Evolutionary conservation across 2,888 invertebrate genomes (phyloP), one percentile per base, ranked within the genome.

Genomic region (Chloromyia formosa): DNA sequence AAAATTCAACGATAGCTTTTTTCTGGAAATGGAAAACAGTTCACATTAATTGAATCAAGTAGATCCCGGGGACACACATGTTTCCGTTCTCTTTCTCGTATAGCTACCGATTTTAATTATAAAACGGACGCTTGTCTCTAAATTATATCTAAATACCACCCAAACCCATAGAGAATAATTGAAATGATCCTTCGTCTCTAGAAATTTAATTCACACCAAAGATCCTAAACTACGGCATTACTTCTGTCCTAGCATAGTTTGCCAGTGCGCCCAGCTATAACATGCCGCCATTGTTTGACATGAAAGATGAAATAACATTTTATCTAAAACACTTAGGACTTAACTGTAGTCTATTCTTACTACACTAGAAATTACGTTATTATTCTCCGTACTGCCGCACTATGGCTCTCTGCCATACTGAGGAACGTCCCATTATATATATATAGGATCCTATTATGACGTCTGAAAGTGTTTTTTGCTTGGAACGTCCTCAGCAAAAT

Each of bases 241-340:
- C 16, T n/a, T 62, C 3, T 40, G 12, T n/a, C n/a, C n/a, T n/a
- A 4, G 3, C n/a, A 16, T 16, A 40, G 49, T 45, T 45, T 20
- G 5, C 49, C 9, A 45, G n/a, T 4, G 22, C 7, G 40, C 7
- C 42, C 16, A 40, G n/a, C 12, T 61, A n/a, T n/a, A n/a, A n/a
- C n/a, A n/a, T n/a, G n/a, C n/a, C n/a, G 23, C 27, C 35, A 10
- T 27, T 45, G 49, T 66, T 45, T 10, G 12, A 22, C 20, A 66
- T 20, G 66, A 45, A 66, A 45, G 49, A 49, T 45, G 45, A 66
- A 66, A 66, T 49, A 66, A 66, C 66, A 66, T 66, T 49, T 62
- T 66, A 66, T 66, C 66, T 49, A 22, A 66, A 66, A 23, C 45
- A 45, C 49, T 35, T 20, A 45, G 66, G 22, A 49, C 45, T 66